Conservation (phyloP, 2,888 invertebrate species). For the Drosophila parthenogenetica region DNA sequence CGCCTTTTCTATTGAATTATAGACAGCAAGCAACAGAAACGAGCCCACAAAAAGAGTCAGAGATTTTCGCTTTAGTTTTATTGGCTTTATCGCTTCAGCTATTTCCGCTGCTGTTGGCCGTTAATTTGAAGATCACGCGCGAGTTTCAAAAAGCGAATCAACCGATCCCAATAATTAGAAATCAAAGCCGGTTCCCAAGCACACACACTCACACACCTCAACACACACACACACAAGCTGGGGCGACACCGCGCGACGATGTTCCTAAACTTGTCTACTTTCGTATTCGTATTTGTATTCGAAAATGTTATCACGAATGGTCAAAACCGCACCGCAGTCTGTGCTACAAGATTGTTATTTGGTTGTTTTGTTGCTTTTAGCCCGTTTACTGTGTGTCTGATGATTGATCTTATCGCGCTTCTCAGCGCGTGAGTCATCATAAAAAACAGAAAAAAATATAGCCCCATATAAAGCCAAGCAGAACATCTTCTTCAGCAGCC, state of each 20-base stretch:
- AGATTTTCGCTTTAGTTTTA: slow-evolving; percentile 59
- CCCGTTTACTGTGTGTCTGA: slow-evolving; percentile 46
- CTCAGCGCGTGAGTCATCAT: slow-evolving; percentile 70
- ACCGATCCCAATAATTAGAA: slow-evolving; percentile 76
- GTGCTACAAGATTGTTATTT: slow-evolving; percentile 32
- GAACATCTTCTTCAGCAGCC: slow-evolving; percentile 62
- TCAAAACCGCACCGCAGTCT: slow-evolving; percentile 53
- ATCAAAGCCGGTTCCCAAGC: slow-evolving; percentile 74
- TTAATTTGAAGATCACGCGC: slow-evolving; percentile 71
- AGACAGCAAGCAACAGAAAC: neutral
- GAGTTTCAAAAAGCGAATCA: slow-evolving; percentile 31
- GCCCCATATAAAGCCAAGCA: slow-evolving; percentile 23
- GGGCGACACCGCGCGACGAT: slow-evolving; percentile 23
- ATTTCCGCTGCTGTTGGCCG: slow-evolving; percentile 69
- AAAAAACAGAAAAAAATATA: slow-evolving; percentile 38
- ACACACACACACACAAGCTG: slow-evolving; percentile 6
- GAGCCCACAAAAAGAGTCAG: slow-evolving; percentile 5
- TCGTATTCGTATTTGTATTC: slow-evolving; percentile 81
- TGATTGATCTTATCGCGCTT: slow-evolving; percentile 76
- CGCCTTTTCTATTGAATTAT: slow-evolving; percentile 63
- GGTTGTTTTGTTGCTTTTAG: slow-evolving; percentile 16
- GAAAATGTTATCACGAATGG: slow-evolving; percentile 72
- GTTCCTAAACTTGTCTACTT: slow-evolving; percentile 72
- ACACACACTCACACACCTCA: slow-evolving; percentile 21
- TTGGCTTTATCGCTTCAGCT: slow-evolving; percentile 73